Percentiles rank a stretch among this genome's conserved stretches.
Conservation (phyloP, 2,888 invertebrate species). For the Flexamia atlantica region DNA sequence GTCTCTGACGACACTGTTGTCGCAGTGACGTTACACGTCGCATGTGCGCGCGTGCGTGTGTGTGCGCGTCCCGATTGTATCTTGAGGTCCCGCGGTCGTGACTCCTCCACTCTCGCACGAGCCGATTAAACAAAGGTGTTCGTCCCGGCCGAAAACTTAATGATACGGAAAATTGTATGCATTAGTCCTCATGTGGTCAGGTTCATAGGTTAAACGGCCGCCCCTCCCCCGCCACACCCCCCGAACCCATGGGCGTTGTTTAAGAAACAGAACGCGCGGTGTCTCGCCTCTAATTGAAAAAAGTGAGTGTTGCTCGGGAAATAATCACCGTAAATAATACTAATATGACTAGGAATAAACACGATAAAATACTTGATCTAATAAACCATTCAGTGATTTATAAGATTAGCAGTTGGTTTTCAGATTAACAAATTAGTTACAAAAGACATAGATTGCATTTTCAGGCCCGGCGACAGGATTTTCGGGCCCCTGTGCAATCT, state of each 20-base stretch:
- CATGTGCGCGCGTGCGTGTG: constrained; percentile 4
- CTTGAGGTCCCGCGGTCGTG: constrained; percentile 19
- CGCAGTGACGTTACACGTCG: constrained; percentile 1
- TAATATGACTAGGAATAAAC: too few relatives aligned
- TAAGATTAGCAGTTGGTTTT: too few relatives aligned
- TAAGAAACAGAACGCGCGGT: constrained; percentile 11
- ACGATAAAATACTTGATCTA: too few relatives aligned
- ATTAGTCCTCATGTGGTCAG: constrained; percentile 57
- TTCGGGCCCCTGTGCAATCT: too few relatives aligned
- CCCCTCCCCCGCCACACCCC: constrained; percentile 28
- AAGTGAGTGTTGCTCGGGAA: too few relatives aligned
- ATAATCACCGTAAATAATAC: too few relatives aligned
- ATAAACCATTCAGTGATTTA: too few relatives aligned
- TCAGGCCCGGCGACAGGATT: too few relatives aligned
- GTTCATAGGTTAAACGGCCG: constrained; percentile 59
- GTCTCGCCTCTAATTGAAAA: constrained; percentile 10
- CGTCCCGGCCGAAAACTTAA: constrained; percentile 61
- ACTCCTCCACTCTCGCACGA: constrained; percentile 12
- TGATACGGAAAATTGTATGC: constrained; percentile 63
- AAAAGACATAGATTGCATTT: too few relatives aligned
- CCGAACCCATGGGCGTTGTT: constrained; percentile 41
- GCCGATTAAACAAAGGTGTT: constrained; percentile 62
- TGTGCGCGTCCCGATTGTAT: not conserved
- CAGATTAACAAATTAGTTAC: too few relatives aligned
- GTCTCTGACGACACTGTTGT: too few relatives aligned